Base-by-base conservation (phyloP, 2,113 vertebrate genomes). In the Haplotaxodon microlepis region DNA sequence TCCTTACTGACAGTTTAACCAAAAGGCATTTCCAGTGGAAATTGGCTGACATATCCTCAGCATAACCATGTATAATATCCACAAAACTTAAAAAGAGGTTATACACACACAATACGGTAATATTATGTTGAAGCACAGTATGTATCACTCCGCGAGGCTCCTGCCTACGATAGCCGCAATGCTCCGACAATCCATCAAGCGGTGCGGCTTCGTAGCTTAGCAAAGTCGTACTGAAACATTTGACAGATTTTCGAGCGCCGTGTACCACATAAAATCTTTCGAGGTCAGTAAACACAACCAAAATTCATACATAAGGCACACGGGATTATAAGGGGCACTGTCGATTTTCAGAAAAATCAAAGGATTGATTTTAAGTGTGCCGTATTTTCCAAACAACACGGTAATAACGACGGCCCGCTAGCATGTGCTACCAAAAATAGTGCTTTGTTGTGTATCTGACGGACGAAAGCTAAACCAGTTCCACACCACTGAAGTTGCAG, bases 321-420 rank as follows among this genome's bases (percentile, higher is more conserved):
- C 1, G 0, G 5, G n/a, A 6, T 53, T 53, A 54, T 54, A 12
- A 54, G 0, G 10, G 6, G 0, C 53, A 0, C 53, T 54, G 10
- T 0, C 0, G 10, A 54, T 0, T 24, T 24, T 54, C 53, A 54
- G 3, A 54, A 3, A 24, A 54, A 54, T 54, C 53, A 0, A 54
- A 12, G n/a, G 53, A 54, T 24, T 54, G n/a, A 54, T 54, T 54
- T 54, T 12, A 24, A 54, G 53, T 13, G 53, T 2, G n/a, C n/a
- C 0, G 6, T 24, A 4, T 56, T 24, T 56, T 56, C 11, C 11
- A 56, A 56, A 56, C 0, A 2, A 14, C 54, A 56, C 1, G 0
- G 0, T 27, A 14, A 57, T 8, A 57, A 27, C 4, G 12, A 27
- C 2, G 3, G 7, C 54, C 12, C 7, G 7, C 7, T 1, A 3